Evolutionary conservation across 2,888 invertebrate genomes (phyloP).

Genomic region (Hypolimnas misippus): DNA sequence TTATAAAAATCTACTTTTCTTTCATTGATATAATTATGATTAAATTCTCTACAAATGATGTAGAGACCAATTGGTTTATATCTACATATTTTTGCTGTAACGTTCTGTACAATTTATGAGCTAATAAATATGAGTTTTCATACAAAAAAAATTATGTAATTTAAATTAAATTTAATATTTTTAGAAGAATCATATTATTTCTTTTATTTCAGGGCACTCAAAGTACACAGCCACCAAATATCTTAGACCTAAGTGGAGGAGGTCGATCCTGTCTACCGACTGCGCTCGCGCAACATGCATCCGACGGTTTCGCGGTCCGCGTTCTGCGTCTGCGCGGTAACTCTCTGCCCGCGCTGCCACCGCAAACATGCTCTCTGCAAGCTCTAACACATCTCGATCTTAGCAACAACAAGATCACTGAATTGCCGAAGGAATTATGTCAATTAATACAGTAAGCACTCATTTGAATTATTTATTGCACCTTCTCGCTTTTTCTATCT

Average conservation of each 20-base stretch:
- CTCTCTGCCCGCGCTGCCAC: slow-evolving; percentile 84
- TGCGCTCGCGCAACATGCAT: slow-evolving; percentile 65
- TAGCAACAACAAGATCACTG: slow-evolving; percentile 86
- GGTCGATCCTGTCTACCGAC: slow-evolving; percentile 64
- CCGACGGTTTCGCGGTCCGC: slow-evolving; percentile 67
- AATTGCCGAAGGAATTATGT: slow-evolving; percentile 86
- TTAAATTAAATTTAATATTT: not conserved
- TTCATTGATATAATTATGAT: too few relatives aligned
- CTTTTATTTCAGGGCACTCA: slow-evolving; percentile 67
- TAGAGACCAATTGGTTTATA: too few relatives aligned
- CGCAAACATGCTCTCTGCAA: slow-evolving; percentile 84
- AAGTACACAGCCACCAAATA: slow-evolving; percentile 76
- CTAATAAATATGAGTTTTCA: too few relatives aligned
- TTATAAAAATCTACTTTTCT: too few relatives aligned
- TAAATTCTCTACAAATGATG: too few relatives aligned
- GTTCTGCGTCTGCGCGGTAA: slow-evolving; percentile 76
- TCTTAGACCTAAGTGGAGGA: slow-evolving; percentile 72
- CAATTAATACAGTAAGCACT: slow-evolving; percentile 70
- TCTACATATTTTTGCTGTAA: too few relatives aligned
- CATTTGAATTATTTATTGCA: not conserved
- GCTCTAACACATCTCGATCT: slow-evolving; percentile 86
- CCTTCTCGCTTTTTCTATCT: too few relatives aligned
- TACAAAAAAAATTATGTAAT: too few relatives aligned
- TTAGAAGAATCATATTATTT: not conserved
- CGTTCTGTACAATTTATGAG: too few relatives aligned